phyloP scores from a whole-genome alignment of 2,113 vertebrate species.

The Amblyopsis rosae region DNA sequence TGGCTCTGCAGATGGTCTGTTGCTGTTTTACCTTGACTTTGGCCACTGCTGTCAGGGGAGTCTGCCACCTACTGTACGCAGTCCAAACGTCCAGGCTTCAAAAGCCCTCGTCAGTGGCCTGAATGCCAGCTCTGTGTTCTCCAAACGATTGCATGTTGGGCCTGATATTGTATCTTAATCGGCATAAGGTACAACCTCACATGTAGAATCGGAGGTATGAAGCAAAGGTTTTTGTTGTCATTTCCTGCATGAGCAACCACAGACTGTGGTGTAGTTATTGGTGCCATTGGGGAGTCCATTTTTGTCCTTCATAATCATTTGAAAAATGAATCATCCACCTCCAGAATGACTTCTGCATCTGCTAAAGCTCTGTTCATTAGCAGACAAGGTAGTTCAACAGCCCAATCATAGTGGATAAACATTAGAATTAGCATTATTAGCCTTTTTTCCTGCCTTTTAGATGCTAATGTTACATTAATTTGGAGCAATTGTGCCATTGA shows the following conservation, averaged over 20 bases:
- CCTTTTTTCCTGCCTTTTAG: too few species aligned
- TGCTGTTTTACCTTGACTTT: background rate
- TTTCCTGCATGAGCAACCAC: background rate
- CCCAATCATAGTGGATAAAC: background rate
- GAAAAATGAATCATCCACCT: constrained; percentile 10
- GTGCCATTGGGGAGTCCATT: background rate
- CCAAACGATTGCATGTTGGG: constrained; percentile 5
- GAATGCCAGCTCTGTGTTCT: background rate
- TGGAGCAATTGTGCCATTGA: too few species aligned
- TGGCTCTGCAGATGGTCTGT: background rate
- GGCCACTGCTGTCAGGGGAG: background rate
- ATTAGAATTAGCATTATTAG: too few species aligned
- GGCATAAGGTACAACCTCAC: background rate
- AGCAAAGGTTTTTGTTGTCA: background rate
- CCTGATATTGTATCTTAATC: background rate
- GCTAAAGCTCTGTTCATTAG: constrained; percentile 1
- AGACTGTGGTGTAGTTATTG: background rate
- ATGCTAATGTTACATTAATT: too few species aligned
- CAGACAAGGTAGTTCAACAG: constrained; percentile 11
- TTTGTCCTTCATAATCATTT: constrained; percentile 6
- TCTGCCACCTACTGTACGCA: background rate
- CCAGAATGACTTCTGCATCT: constrained; percentile 11
- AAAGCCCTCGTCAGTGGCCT: background rate
- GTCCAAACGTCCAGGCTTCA: constrained; percentile 6
- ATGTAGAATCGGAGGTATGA: too few species aligned